Percentiles rank a stretch among this genome's conserved stretches.
phyloP scores from a whole-genome alignment of 2,113 vertebrate species.

The Hippocampus comes region DNA sequence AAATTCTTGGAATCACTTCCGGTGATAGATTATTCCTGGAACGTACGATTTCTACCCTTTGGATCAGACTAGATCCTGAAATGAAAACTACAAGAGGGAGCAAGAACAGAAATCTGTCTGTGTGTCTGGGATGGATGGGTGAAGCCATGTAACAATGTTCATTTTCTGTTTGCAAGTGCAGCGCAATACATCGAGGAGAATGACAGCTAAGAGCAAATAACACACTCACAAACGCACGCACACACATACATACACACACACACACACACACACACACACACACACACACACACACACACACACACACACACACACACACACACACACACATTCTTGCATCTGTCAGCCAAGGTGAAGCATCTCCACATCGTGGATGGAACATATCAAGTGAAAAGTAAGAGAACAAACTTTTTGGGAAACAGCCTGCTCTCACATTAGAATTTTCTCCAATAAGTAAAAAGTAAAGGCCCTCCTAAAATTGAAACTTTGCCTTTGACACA shows the following conservation, averaged over 20 bases:
- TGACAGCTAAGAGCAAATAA: slow-evolving; percentile 26
- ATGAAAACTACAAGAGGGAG: neutral
- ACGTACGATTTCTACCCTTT: neutral
- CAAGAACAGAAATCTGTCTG: neutral
- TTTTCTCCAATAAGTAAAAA: neutral
- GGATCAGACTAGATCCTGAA: neutral
- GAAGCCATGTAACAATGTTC: slow-evolving; percentile 13
- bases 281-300: neutral
- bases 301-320: neutral
- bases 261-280: neutral
- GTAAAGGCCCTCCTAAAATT: neutral
- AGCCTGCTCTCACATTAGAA: neutral
- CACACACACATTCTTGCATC: slow-evolving; percentile 1
- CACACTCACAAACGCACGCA: neutral
- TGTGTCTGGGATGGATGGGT: neutral
- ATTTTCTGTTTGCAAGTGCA: slow-evolving; percentile 11
- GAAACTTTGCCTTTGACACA: neutral
- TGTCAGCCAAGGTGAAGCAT: slow-evolving; percentile 13
- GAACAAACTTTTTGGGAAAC: neutral
- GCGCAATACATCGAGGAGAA: slow-evolving; percentile 11
- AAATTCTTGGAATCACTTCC: slow-evolving; percentile 14
- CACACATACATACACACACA: neutral
- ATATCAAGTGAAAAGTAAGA: slow-evolving; percentile 9
- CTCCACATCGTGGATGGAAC: slow-evolving; percentile 8
- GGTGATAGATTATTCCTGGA: slow-evolving; percentile 32